Evolutionary conservation across 2,888 invertebrate species (phyloP).

Genomic region (Acronicta psi): DNA sequence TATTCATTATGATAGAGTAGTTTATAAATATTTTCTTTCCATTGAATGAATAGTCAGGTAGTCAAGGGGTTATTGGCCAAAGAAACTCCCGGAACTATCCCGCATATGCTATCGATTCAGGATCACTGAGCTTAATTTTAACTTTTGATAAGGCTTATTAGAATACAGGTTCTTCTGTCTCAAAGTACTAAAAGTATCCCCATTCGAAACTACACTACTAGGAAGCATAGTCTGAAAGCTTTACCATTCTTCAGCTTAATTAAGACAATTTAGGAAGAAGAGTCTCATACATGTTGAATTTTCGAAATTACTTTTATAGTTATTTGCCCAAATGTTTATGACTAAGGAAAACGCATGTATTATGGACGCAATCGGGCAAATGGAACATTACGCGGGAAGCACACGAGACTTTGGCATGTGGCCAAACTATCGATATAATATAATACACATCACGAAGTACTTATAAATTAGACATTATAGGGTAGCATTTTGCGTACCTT

Average conservation of each 20-base stretch:
- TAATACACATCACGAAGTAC: constrained; percentile 26
- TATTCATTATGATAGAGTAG: constrained; percentile 35
- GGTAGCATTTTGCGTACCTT: too few species aligned
- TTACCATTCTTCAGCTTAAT: too few species aligned
- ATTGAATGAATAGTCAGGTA: constrained; percentile 1
- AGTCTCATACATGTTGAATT: too few species aligned
- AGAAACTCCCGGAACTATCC: too few species aligned
- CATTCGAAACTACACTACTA: too few species aligned
- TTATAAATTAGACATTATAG: constrained; percentile 16
- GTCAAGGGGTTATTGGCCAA: constrained; percentile 6
- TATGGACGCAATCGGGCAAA: constrained; percentile 38
- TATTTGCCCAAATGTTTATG: background rate
- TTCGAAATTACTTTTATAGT: background rate
- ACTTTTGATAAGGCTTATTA: too few species aligned
- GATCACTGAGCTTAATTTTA: too few species aligned
- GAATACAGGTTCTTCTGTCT: too few species aligned
- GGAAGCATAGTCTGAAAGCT: too few species aligned
- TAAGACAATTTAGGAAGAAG: too few species aligned
- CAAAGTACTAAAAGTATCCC: too few species aligned
- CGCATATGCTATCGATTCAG: too few species aligned
- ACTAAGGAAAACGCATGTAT: constrained; percentile 1
- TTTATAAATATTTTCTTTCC: constrained; percentile 25
- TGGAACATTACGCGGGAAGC: constrained; percentile 29
- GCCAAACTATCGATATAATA: constrained; percentile 40
- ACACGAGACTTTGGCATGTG: constrained; percentile 19